Evolutionary conservation across 2,888 invertebrate genomes (phyloP).

Genomic region (Arrhopalites spinosus): DNA sequence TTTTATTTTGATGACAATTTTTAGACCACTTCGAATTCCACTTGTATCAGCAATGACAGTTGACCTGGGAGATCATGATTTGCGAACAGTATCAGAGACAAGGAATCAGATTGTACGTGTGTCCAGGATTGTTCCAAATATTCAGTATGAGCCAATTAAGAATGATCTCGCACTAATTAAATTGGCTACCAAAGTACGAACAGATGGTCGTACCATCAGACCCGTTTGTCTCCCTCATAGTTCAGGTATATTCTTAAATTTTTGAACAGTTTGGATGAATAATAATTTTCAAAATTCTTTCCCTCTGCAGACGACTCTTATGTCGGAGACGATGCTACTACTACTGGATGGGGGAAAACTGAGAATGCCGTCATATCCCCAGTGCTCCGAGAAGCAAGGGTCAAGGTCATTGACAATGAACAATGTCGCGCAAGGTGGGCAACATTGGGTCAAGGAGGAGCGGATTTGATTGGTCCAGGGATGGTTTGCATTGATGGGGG

Average conservation of each 20-base stretch:
- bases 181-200: constrained; percentile 42
- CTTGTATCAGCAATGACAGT: constrained; percentile 47
- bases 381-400: constrained; percentile 45
- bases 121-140: constrained; percentile 47
- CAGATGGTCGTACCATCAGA: constrained; percentile 39
- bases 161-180: constrained; percentile 51
- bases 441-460: constrained; percentile 41
- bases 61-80: constrained; percentile 53
- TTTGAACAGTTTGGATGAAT: background rate
- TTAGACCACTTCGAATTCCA: constrained; percentile 44
- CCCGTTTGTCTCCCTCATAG: constrained; percentile 49
- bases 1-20: background rate
- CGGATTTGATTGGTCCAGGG: constrained; percentile 40
- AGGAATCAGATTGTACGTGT: constrained; percentile 44
- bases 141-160: constrained; percentile 37
- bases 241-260: background rate
- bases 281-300: constrained; percentile 6
- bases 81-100: constrained; percentile 43
- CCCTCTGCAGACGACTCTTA: constrained; percentile 38
- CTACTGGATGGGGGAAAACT: constrained; percentile 54
- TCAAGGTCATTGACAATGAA: constrained; percentile 43
- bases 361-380: constrained; percentile 51
- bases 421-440: constrained; percentile 43
- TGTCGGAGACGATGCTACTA: constrained; percentile 40
- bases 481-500: constrained; percentile 49